phyloP scores from a whole-genome alignment of 2,797 vertebrate species.

The Hoplostethus mediterraneus region DNA sequence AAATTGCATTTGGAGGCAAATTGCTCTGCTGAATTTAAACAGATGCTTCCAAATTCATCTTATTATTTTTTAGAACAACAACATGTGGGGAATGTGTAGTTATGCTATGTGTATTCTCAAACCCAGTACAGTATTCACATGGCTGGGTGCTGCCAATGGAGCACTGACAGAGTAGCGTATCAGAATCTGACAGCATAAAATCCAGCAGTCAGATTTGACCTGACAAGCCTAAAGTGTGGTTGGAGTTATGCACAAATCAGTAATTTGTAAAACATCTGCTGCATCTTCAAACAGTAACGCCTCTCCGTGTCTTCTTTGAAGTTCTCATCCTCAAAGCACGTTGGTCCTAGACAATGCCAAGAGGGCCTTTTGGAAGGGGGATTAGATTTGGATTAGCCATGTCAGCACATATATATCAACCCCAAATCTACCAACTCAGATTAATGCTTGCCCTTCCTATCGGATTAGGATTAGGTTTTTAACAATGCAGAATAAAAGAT shows the following conservation, averaged over 20 bases:
- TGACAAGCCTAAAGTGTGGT: constrained; percentile 31
- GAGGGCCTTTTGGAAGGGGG: constrained; percentile 48
- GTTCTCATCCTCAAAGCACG: constrained; percentile 30
- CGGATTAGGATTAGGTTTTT: constrained; percentile 78
- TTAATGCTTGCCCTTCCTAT: constrained; percentile 74
- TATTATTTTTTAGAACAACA: constrained; percentile 21
- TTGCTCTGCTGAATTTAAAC: constrained; percentile 19
- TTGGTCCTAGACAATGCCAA: constrained; percentile 22
- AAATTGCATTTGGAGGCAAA: constrained; percentile 5
- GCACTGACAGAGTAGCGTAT: constrained; percentile 20
- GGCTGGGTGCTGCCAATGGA: constrained; percentile 8
- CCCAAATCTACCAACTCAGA: constrained; percentile 66
- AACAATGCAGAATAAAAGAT: constrained; percentile 70
- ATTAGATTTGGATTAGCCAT: constrained; percentile 76
- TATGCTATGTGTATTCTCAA: constrained; percentile 22
- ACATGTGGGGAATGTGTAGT: constrained; percentile 36
- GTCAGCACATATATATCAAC: constrained; percentile 77
- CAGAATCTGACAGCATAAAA: constrained; percentile 32
- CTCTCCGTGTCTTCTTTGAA: constrained; percentile 31
- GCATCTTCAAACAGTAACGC: constrained; percentile 27
- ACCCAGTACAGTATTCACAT: constrained; percentile 20
- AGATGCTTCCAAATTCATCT: constrained; percentile 21
- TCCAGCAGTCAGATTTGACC: constrained; percentile 43
- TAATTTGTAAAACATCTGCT: constrained; percentile 31
- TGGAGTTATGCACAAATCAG: constrained; percentile 10